phyloP scores from a whole-genome alignment of 2,888 invertebrate genomes.

The Tipula unca region DNA sequence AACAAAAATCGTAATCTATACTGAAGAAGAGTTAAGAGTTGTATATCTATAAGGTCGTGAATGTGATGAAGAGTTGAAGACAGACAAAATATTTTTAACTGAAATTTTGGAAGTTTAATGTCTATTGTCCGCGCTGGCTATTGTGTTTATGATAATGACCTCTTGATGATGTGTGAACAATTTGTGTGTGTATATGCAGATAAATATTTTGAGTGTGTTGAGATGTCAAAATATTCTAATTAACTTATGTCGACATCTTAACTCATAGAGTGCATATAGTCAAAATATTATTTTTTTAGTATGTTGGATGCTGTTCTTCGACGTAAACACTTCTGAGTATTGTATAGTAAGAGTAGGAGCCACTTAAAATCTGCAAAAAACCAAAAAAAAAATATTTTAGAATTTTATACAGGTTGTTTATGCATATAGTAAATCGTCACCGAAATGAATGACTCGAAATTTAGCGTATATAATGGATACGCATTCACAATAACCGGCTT shows the following conservation, averaged over 20 bases:
- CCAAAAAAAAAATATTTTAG: not conserved
- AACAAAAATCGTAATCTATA: not conserved
- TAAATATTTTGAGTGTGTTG: not conserved
- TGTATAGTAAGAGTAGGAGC: not conserved
- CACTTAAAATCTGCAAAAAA: not conserved
- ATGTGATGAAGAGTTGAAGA: not conserved
- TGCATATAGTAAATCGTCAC: not conserved
- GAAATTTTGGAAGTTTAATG: not conserved
- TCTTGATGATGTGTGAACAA: constrained; percentile 14
- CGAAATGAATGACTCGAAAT: not conserved
- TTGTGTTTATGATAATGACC: not conserved
- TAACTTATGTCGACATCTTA: not conserved
- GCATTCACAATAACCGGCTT: not conserved
- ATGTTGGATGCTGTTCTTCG: not conserved
- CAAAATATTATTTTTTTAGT: not conserved
- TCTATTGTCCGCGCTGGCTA: not conserved
- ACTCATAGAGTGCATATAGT: not conserved
- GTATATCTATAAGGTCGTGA: no score
- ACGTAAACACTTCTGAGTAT: not conserved
- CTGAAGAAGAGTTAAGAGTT: not conserved
- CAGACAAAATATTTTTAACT: not conserved
- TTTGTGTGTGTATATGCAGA: not conserved
- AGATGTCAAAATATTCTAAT: not conserved
- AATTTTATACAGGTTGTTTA: not conserved
- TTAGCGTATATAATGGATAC: not conserved